Evolutionary conservation across 2,113 vertebrate species (phyloP).

Genomic region (Perognathus longimembris): DNA sequence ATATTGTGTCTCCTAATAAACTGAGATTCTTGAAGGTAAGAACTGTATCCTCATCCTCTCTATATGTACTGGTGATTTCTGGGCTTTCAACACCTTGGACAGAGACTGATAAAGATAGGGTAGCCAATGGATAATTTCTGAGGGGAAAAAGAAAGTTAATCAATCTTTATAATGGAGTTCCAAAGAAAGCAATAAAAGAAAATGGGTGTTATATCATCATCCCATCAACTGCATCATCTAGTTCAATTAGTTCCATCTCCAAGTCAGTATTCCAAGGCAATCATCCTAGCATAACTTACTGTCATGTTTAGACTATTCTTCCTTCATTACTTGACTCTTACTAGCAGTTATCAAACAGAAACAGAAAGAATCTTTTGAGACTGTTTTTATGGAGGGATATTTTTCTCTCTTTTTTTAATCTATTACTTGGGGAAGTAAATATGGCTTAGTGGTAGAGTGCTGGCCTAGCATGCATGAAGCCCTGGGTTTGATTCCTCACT

Average conservation of each 20-base stretch:
- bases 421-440: not conserved
- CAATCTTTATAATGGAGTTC: not conserved
- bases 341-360: not conserved
- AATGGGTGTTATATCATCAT: not conserved
- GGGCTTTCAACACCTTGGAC: not conserved
- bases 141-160: conserved; percentile 2
- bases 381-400: not conserved
- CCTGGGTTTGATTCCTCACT: too few relatives aligned
- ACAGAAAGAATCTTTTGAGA: not conserved
- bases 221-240: not conserved
- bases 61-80: not conserved
- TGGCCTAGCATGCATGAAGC: too few relatives aligned
- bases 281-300: not conserved
- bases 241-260: not conserved
- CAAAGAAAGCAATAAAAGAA: not conserved
- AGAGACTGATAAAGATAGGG: not conserved
- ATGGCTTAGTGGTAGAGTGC: too few relatives aligned
- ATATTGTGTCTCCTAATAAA: not conserved
- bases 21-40: not conserved
- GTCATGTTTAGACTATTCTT: not conserved
- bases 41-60: not conserved
- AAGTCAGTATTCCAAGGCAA: not conserved
- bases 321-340: not conserved
- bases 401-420: not conserved
- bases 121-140: not conserved